Evolutionary conservation across 2,113 vertebrate genomes (phyloP), one percentile per base, ranked within the genome.

Genomic region (Planiliza haematocheilus): DNA sequence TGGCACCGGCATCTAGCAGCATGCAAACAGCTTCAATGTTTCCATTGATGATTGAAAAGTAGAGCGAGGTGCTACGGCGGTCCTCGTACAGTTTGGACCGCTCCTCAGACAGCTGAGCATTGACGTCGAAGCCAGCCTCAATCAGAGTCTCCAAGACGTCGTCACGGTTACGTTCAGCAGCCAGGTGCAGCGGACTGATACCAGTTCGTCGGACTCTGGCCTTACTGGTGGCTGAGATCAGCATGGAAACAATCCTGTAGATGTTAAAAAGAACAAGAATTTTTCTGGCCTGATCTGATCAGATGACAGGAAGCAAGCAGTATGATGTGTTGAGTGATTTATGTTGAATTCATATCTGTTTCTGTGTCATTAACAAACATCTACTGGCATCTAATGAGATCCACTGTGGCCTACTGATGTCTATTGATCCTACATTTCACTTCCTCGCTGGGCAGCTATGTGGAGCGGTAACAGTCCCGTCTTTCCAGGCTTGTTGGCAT

Each of bases 181-280:
- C 97, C 17, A 99, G 17, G 67, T 99, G 97, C 42, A 99, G 91
- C 2, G 98, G 98, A 70, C 97, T 99, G 88, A 98, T 95, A 59
- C 98, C 98, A 0, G 94, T 94, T 0, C 93, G 90, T 45, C 93
- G 92, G 78, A 99, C 71, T 1, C 96, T 92, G 7, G 92, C 91
- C 67, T 92, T 94, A 65, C 95, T 96, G 12, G 97, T 99, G 78
- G 89, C 94, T 0, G 94, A 93, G 56, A 97, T 94, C 84, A 99
- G 85, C 95, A 96, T 91, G 83, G 94, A 93, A 20, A 97, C 94
- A 18, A 98, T 95, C 70, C 98, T 99, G 86, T 51, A 2, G 42
- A 2, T 12, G 59, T 34, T 12, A 63, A 58, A 66, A 11, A 20
- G 18, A 37, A 36, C 42, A 59, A 41, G 4, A 53, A 30, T 60